Evolutionary conservation across 2,888 invertebrate genomes (phyloP).

Genomic region (Rugalucina vietnamica): DNA sequence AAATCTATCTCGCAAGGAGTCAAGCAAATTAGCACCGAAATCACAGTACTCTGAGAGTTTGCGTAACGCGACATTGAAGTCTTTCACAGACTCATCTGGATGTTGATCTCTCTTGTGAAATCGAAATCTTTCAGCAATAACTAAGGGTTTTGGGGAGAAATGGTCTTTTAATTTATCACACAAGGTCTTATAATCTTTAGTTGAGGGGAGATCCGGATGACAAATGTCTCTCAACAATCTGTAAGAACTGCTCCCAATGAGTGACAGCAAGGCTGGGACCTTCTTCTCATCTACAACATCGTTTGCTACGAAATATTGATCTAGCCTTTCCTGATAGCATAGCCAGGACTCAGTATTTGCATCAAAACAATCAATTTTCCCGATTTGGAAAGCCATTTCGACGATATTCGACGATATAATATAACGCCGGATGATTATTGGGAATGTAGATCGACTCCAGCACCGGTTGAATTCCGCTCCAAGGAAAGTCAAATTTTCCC

Average conservation of each 20-base stretch:
- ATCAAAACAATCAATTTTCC: background rate
- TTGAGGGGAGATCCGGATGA: slow-evolving; percentile 45
- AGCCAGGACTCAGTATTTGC: slow-evolving; percentile 31
- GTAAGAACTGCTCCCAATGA: slow-evolving; percentile 51
- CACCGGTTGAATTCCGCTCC: too few species aligned
- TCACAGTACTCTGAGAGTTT: slow-evolving; percentile 52
- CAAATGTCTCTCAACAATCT: slow-evolving; percentile 29
- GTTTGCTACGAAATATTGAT: slow-evolving; percentile 46
- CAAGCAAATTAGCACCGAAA: slow-evolving; percentile 34
- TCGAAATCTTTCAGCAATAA: slow-evolving; percentile 55
- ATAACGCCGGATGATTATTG: too few species aligned
- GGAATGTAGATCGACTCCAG: too few species aligned
- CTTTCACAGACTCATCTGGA: slow-evolving; percentile 21
- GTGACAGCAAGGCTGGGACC: slow-evolving; percentile 47
- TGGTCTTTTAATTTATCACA: slow-evolving; percentile 40
- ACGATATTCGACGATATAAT: too few species aligned
- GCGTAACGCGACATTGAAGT: slow-evolving; percentile 42
- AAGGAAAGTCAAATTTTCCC: too few species aligned
- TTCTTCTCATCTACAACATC: slow-evolving; percentile 31
- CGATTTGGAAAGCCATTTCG: background rate
- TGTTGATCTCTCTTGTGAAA: slow-evolving; percentile 58
- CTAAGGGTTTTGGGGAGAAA: slow-evolving; percentile 47
- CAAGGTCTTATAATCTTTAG: slow-evolving; percentile 41
- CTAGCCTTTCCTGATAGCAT: slow-evolving; percentile 39
- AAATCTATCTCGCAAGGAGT: slow-evolving; percentile 52